Base-by-base conservation (phyloP, 2,113 vertebrate species). In the Hiodon alosoides region DNA sequence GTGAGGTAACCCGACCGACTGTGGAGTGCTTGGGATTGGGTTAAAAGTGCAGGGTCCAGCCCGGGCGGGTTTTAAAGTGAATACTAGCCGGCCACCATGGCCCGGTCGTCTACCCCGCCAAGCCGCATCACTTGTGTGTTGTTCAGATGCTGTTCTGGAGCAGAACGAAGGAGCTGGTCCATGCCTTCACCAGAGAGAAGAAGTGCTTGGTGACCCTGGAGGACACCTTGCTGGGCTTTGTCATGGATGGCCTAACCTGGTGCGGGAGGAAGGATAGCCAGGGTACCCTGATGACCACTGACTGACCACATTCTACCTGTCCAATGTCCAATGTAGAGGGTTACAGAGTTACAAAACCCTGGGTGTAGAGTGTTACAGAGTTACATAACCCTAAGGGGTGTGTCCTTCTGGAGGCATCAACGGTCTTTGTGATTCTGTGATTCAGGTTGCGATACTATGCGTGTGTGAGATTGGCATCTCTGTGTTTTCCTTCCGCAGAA, bases 81-180 rank as follows among this genome's bases (percentile, higher is more conserved):
- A 31, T 31, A 1, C 31, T 31, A 31, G 31, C 31, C 31, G 31
- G 31, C 31, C 31, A 69, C 50, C 51, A n/a, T 52, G 52, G 50
- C 52, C 11, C 48, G 48, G 9, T 68, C 13, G 46, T 8, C 8
- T 14, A 66, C 64, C 31, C 64, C 31, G 5, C n/a, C 4, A 31
- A 17, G n/a, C 54, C 13, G 55, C 9, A 47, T 5, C 48, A 11
- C 31, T 71, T 54, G 8, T 58, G 4, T 59, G 17, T 47, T 81
- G 74, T 67, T 73, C 73, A 98, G 96, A 86, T 79, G 51, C 77
- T 98, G 62, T 90, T 98, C 48, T 98, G 96, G 96, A 98, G 95
- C 88, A 92, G 89, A 88, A 92, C 92, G 0, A 80, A 76, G 2
- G 71, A 85, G 0, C 79, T 95, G 2, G 93, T 62, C 8, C 91